phyloP scores from a whole-genome alignment of 2,113 vertebrate species.

The Hypomesus transpacificus region DNA sequence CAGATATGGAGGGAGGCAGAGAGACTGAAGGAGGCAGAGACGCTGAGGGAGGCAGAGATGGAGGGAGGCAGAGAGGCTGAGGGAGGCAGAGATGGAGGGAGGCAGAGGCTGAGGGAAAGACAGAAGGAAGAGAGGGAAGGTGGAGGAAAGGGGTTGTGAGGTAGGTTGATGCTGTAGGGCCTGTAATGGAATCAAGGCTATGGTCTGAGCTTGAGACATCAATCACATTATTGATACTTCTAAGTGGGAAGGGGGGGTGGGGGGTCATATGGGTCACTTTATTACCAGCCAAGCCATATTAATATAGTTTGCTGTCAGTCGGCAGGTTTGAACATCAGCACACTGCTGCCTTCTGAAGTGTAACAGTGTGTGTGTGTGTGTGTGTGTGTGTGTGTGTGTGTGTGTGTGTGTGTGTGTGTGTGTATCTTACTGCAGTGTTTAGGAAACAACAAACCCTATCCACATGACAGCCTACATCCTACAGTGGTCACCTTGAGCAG shows the following conservation, averaged over 20 bases:
- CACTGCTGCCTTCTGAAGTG: slow-evolving; percentile 9
- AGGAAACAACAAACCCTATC: slow-evolving; percentile 46
- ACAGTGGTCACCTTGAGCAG: slow-evolving; percentile 46
- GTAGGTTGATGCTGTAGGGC: slow-evolving; percentile 2
- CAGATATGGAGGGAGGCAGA: no score
- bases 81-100: neutral
- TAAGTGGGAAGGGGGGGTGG: slow-evolving; percentile 29
- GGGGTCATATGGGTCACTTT: slow-evolving; percentile 53
- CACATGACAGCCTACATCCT: slow-evolving; percentile 49
- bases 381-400: slow-evolving; percentile 7
- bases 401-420: slow-evolving; percentile 7
- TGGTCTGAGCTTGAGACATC: slow-evolving; percentile 44
- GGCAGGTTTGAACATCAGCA: slow-evolving; percentile 6
- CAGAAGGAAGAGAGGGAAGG: neutral
- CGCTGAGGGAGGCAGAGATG: no score
- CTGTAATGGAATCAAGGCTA: slow-evolving; percentile 73
- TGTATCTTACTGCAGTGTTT: slow-evolving; percentile 11
- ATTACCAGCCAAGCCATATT: slow-evolving; percentile 51
- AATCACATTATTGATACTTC: slow-evolving; percentile 70
- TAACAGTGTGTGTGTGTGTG: neutral
- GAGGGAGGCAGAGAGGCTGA: no score
- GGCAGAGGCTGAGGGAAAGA: no score
- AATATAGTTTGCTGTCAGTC: slow-evolving; percentile 39
- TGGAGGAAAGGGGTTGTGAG: neutral
- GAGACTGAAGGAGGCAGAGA: no score